Evolutionary conservation across 2,113 vertebrate genomes (phyloP).

Genomic region (Megaceryle maxima): DNA sequence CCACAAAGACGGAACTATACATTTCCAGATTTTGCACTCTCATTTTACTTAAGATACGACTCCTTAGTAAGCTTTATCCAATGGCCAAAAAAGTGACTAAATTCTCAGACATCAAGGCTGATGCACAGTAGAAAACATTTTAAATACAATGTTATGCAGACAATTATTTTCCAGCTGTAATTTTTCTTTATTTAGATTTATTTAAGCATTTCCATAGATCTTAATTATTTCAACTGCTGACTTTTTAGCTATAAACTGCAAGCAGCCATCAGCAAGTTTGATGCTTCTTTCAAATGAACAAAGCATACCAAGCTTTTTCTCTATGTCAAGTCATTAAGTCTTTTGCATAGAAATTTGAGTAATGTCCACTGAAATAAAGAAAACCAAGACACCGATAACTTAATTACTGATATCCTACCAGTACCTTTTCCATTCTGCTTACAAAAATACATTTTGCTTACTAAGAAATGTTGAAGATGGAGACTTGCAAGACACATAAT

Average conservation of each 20-base stretch:
- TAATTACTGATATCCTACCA: neutral
- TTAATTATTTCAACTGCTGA: neutral
- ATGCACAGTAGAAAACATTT: neutral
- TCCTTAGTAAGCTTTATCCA: neutral
- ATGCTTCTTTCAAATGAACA: neutral
- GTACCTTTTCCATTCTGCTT: neutral
- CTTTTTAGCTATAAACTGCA: neutral
- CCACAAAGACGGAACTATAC: neutral
- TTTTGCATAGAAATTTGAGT: neutral
- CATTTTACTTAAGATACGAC: neutral
- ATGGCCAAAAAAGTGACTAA: neutral
- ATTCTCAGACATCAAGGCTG: neutral
- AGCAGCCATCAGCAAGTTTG: neutral
- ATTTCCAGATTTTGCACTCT: neutral
- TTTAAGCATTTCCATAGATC: neutral
- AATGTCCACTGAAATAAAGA: neutral
- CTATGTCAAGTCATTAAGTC: neutral
- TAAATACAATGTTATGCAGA: rapidly evolving
- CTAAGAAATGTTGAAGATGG: neutral
- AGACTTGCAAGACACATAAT: neutral
- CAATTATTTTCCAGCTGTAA: neutral
- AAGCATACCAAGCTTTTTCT: neutral
- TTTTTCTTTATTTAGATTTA: neutral
- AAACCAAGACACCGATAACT: neutral
- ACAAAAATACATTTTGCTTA: neutral